Evolutionary conservation across 37 sponge, comb jelly and placozoan species (phyloP), one percentile per base, ranked within the genome.

Genomic region (Tethya wilhelma): DNA sequence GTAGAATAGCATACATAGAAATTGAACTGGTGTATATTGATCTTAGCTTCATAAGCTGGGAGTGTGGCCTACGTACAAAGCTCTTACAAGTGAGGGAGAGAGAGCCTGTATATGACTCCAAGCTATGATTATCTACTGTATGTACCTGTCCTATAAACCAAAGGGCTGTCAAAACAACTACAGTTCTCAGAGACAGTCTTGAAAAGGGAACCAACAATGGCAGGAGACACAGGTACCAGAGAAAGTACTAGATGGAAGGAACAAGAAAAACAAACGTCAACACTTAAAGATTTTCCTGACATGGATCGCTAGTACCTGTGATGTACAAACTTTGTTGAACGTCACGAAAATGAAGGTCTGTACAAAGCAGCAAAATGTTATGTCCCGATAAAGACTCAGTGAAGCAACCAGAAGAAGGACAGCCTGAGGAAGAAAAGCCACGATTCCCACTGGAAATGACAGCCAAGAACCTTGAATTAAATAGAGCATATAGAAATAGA

Each of bases 301-400:
- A n/a, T n/a, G n/a, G n/a, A n/a, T n/a, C n/a, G n/a, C n/a, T n/a
- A 11, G 34, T 20, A 96, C 97, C 82, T 96, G 97, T 65, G 99
- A 96, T 2, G 99, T 99, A 73, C 93, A 89, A 4, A 99, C 96
- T 94, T 99, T 99, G 78, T 99, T 99, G 87, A 93, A 96, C 19
- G 95, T 93, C 2, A 96, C 99, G 78, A 99, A 99, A 7, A 90
- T 60, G 33, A 92, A 81, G 0, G 99, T 99, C 64, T 96, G 93
- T 23, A 99, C 79, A 76, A 92, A 94, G 49, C 82, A 79, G 62
- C 95, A 94, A 55, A 99, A 59, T 4, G 83, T 64, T 12, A 93
- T 67, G 69, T 92, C 85, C 8, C 64, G 42, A 55, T 94, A 80
- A 4, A 86, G 71, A 29, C 44, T 59, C 12, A 91, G 4, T 11